Conservation (phyloP, 2,797 vertebrate genomes). For the Knipowitschia caucasica region DNA sequence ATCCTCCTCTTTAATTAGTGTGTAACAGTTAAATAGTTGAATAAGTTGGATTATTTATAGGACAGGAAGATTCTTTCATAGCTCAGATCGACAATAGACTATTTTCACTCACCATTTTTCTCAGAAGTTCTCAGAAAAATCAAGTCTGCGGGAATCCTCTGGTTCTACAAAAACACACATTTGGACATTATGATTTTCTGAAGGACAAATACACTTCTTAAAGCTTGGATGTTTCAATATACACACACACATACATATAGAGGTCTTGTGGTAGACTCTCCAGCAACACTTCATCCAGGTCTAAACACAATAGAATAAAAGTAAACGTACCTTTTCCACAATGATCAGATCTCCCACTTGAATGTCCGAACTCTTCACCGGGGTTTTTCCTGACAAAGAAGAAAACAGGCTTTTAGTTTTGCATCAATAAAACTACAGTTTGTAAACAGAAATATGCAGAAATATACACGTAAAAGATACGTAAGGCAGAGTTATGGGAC, state of each 20-base stretch:
- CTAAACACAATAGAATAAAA: background rate
- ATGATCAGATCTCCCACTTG: conserved; percentile 98
- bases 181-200: conserved; percentile 8
- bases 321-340: conserved; percentile 89
- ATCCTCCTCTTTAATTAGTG: too few relatives aligned
- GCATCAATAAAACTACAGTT: too few relatives aligned
- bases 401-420: background rate
- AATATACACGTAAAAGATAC: too few relatives aligned
- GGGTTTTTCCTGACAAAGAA: conserved; percentile 81
- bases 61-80: background rate
- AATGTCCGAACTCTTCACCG: conserved; percentile 97
- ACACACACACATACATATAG: too few relatives aligned
- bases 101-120: conserved; percentile 84
- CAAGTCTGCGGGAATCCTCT: conserved; percentile 98
- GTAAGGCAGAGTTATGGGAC: too few relatives aligned
- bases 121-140: conserved; percentile 95
- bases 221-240: too few relatives aligned
- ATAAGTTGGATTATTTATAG: background rate
- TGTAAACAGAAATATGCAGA: too few relatives aligned
- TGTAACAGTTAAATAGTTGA: too few relatives aligned
- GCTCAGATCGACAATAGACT: background rate
- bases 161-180: conserved; percentile 80
- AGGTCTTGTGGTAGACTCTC: too few relatives aligned
- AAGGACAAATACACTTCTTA: conserved; percentile 29
- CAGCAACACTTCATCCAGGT: background rate